A percentile compares a stretch with the other conserved stretches of the same genome.
Conservation (phyloP, 2,113 vertebrate genomes). For the Calyptomena viridis region DNA sequence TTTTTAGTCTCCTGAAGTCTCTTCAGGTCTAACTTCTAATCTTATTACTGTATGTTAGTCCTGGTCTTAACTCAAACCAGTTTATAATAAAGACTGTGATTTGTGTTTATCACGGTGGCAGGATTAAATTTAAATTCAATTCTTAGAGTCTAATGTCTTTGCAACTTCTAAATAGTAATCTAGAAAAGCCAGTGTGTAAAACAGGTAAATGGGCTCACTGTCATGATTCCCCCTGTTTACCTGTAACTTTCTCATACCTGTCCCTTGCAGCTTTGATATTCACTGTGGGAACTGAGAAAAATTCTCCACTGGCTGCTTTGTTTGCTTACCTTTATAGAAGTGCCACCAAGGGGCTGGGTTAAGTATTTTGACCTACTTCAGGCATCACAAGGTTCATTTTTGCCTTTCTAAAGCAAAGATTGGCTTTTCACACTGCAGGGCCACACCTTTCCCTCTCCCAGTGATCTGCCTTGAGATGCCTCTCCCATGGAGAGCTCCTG, state of each 20-base stretch:
- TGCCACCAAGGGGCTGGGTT: constrained; percentile 35
- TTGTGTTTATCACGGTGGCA: neutral
- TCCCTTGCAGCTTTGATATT: neutral
- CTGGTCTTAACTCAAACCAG: neutral
- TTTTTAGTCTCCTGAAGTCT: neutral
- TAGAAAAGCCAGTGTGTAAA: neutral
- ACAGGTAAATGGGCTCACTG: neutral
- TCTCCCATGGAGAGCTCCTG: constrained; percentile 26
- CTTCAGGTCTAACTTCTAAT: neutral
- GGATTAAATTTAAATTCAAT: neutral
- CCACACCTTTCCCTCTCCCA: constrained; percentile 37
- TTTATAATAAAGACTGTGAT: neutral
- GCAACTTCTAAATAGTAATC: neutral
- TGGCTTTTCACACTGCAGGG: constrained; percentile 25
- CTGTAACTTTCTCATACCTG: neutral
- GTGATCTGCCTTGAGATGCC: constrained; percentile 9
- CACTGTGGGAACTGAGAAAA: neutral
- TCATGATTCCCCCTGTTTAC: neutral
- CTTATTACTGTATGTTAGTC: neutral
- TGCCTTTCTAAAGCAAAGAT: constrained; percentile 24
- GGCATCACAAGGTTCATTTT: constrained; percentile 26
- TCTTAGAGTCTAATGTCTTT: neutral
- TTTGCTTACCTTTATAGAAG: constrained; percentile 31
- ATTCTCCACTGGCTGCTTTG: constrained; percentile 4
- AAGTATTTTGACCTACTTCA: constrained; percentile 60